Conservation (phyloP, 2,113 vertebrate species). For the Melanerpes formicivorus region DNA sequence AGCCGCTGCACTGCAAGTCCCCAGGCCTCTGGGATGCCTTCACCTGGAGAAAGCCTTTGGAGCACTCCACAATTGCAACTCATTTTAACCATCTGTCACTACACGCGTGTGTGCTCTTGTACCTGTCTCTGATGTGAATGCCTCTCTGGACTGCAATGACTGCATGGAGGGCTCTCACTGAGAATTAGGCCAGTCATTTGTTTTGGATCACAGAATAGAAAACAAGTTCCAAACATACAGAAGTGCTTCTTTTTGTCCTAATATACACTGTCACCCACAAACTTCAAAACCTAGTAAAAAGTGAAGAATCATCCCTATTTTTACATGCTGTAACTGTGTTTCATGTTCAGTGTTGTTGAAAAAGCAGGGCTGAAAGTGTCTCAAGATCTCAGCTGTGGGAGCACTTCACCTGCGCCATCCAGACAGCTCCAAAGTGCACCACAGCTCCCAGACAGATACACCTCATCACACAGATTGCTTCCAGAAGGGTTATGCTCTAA, state of each 20-base stretch:
- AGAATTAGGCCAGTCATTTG: neutral
- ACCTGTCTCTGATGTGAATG: rapidly evolving
- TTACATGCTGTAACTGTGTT: rapidly evolving
- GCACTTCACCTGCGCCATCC: neutral
- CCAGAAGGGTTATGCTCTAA: neutral
- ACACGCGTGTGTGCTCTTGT: neutral
- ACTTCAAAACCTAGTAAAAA: neutral
- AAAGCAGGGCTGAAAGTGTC: neutral
- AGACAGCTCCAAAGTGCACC: neutral
- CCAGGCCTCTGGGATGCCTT: neutral
- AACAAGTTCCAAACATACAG: neutral
- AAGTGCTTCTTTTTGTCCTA: neutral
- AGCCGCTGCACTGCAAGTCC: rapidly evolving
- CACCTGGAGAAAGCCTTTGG: neutral
- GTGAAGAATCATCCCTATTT: neutral
- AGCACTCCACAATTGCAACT: neutral
- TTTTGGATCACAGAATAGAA: neutral
- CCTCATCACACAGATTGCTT: neutral
- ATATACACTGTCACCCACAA: neutral
- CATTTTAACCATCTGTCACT: neutral
- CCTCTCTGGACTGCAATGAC: neutral
- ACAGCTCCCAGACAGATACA: neutral
- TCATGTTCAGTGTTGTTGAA: neutral
- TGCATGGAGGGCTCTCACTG: neutral
- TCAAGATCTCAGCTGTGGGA: neutral